These are phyloP conservation scores for Poeciliopsis prolifica DNA, from an alignment of 2,113 vertebrate genomes.

Conservation along the genomic window DNA sequence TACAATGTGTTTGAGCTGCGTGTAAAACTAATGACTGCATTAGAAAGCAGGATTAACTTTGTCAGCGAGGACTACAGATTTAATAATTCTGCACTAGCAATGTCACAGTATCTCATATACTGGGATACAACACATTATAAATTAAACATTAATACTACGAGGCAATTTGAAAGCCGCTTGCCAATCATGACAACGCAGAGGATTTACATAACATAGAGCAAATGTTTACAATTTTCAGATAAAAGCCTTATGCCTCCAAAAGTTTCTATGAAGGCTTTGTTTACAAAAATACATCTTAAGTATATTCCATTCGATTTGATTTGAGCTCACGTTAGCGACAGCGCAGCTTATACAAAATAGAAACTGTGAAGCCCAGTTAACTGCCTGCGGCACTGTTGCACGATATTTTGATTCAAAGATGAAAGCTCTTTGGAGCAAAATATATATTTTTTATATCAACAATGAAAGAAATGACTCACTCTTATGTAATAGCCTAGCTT, in stretches of 20 bases:
- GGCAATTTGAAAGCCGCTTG: slow-evolving; percentile 29
- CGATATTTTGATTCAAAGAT: slow-evolving; percentile 17
- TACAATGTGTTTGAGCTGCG: slow-evolving; percentile 45
- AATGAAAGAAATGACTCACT: slow-evolving; percentile 7
- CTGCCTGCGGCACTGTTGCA: neutral
- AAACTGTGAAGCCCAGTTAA: neutral
- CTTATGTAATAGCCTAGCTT: neutral
- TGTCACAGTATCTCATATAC: slow-evolving; percentile 28
- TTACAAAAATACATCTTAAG: neutral
- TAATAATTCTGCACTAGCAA: slow-evolving; percentile 39
- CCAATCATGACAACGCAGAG: slow-evolving; percentile 21
- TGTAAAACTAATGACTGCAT: slow-evolving; percentile 58
- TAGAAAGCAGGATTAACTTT: slow-evolving; percentile 56
- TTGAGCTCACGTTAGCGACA: neutral
- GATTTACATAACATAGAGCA: slow-evolving; percentile 39
- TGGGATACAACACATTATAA: slow-evolving; percentile 35
- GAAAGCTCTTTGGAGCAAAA: slow-evolving; percentile 17
- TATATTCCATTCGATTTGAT: neutral
- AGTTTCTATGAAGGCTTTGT: slow-evolving; percentile 3
- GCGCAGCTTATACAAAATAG: neutral
- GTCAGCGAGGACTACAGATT: slow-evolving; percentile 51
- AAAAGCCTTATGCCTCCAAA: neutral
- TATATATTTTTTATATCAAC: neutral
- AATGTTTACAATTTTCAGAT: slow-evolving; percentile 22
- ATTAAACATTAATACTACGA: slow-evolving; percentile 37